These are phyloP conservation scores for Perca fluviatilis DNA, from an alignment of 2,113 vertebrate genomes.

Conservation along the genomic window DNA sequence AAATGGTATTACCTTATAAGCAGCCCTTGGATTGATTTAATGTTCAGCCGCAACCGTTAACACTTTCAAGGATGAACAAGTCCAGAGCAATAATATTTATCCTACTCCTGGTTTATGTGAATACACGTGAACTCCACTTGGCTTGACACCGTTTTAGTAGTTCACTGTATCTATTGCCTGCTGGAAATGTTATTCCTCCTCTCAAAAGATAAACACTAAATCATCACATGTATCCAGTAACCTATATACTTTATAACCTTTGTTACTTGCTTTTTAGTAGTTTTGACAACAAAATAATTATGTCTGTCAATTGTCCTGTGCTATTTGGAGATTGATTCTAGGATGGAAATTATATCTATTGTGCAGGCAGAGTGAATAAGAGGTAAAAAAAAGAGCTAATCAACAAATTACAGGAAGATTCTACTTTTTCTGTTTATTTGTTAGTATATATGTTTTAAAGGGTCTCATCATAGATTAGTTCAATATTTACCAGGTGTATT, in stretches of 20 bases:
- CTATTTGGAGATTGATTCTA: not conserved
- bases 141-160: not conserved
- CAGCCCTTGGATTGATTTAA: not conserved
- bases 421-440: not conserved
- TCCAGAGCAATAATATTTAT: conserved; percentile 21
- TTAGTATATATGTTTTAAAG: not conserved
- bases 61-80: conserved; percentile 11
- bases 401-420: not conserved
- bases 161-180: not conserved
- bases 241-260: not conserved
- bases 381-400: not conserved
- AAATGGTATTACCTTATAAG: not conserved
- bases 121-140: conserved; percentile 12
- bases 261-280: not conserved
- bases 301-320: not conserved
- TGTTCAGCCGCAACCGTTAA: not conserved
- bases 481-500: not conserved
- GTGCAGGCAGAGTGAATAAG: not conserved
- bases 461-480: not conserved
- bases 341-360: not conserved
- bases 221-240: not conserved
- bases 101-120: not conserved
- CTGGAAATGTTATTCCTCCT: conserved; percentile 15
- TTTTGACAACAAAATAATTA: not conserved
- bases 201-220: not conserved